These are phyloP conservation scores for Amphiduros pacificus DNA, from an alignment of 2,888 invertebrate genomes.

Conservation along the genomic window DNA sequence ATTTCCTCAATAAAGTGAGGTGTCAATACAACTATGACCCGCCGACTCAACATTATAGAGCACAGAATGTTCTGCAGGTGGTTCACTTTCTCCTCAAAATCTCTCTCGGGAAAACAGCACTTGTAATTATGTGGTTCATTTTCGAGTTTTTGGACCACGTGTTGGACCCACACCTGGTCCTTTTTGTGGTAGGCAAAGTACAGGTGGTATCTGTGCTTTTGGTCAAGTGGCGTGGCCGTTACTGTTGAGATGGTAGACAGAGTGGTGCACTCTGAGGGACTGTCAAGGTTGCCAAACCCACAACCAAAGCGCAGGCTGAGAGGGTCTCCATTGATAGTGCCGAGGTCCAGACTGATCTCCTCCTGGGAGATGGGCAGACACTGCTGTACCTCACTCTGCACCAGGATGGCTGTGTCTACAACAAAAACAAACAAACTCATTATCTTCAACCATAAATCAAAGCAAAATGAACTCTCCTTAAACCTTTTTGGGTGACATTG, in stretches of 20 bases:
- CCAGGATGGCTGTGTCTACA: conserved; percentile 22
- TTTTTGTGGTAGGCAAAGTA: conserved; percentile 43
- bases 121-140: conserved; percentile 40
- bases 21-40: conserved; percentile 44
- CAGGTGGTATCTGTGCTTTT: conserved; percentile 43
- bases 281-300: conserved; percentile 10
- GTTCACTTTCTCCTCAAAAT: conserved; percentile 27
- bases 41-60: conserved; percentile 48
- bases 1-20: conserved; percentile 37
- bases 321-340: conserved; percentile 7
- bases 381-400: conserved; percentile 18
- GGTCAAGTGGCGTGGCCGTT: conserved; percentile 34
- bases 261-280: conserved; percentile 24
- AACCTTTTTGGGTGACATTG: too few species aligned
- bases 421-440: neutral
- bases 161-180: conserved; percentile 41
- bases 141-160: conserved; percentile 37
- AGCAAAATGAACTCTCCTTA: too few species aligned
- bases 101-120: conserved; percentile 35
- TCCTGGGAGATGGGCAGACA: conserved; percentile 11
- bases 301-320: conserved; percentile 6
- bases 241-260: conserved; percentile 22
- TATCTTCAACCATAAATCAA: too few species aligned
- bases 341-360: conserved; percentile 22
- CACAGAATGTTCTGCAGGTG: conserved; percentile 40